Percentiles rank a stretch among this genome's conserved stretches.
Conservation (phyloP, 2,888 invertebrate species). For the Heliconius aoede region DNA sequence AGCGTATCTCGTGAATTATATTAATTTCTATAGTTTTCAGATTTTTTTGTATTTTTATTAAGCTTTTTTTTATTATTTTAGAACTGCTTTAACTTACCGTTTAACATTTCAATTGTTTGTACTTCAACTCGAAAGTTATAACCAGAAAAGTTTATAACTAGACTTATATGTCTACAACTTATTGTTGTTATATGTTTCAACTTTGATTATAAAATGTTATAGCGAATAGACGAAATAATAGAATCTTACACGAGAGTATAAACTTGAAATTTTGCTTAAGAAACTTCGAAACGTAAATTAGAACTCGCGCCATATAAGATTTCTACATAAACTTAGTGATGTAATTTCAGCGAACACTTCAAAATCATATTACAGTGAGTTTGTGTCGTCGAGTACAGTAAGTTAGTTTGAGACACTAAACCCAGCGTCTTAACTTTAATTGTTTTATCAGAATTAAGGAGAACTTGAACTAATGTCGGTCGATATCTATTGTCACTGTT, state of each 20-base stretch:
- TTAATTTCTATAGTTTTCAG: not conserved
- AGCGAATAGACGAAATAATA: conserved; percentile 6
- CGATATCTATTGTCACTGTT: conserved; percentile 32
- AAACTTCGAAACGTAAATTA: conserved; percentile 26
- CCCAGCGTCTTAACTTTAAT: conserved; percentile 31
- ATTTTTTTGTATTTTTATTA: not conserved
- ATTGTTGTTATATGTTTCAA: not conserved
- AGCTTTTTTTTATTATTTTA: not conserved
- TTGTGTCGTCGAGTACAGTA: conserved; percentile 18
- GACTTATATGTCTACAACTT: not conserved
- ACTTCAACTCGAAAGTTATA: not conserved
- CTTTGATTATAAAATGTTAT: not conserved
- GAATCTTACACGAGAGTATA: conserved; percentile 3
- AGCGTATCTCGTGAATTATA: too few relatives aligned
- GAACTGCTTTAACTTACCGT: too few relatives aligned
- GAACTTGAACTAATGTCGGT: conserved; percentile 27
- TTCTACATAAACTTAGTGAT: conserved; percentile 21
- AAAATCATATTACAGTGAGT: conserved; percentile 38
- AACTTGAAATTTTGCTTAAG: conserved; percentile 2
- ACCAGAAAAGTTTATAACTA: not conserved
- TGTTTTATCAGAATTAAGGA: conserved; percentile 25
- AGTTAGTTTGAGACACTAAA: conserved; percentile 30
- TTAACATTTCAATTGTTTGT: not conserved
- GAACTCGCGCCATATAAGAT: conserved; percentile 12
- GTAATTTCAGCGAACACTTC: conserved; percentile 20